Base-by-base conservation (phyloP, 1,140 invertebrate genomes). In the Radopholus similis region DNA sequence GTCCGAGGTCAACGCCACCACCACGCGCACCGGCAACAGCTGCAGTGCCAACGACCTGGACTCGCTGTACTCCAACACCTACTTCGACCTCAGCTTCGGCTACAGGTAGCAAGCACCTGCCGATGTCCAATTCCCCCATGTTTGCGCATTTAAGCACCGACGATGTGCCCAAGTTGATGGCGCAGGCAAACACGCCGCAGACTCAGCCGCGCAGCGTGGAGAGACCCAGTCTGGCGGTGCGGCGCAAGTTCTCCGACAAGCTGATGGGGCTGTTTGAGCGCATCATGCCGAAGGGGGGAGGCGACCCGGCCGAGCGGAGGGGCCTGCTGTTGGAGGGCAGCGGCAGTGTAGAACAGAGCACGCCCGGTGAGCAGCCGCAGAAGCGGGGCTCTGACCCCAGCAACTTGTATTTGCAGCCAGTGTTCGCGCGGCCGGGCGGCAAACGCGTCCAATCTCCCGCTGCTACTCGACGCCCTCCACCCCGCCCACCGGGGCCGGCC, bases 101-200 rank as follows among this genome's bases (percentile, higher is more conserved):
- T 51, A 59, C n/a, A n/a, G n/a, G n/a, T n/a, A n/a, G n/a, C n/a
- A n/a, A n/a, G n/a, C n/a, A n/a, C n/a, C n/a, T n/a, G n/a, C n/a
- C n/a, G n/a, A n/a, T n/a, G n/a, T n/a, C n/a, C n/a, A n/a, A n/a
- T n/a, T n/a, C n/a, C n/a, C n/a, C n/a, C n/a, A n/a, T n/a, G n/a
- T n/a, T n/a, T n/a, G n/a, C n/a, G n/a, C n/a, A n/a, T n/a, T 74
- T 74, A 15, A 60, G 38, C n/a, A 74, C 65, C 42, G 72, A 74
- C 35, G 74, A 71, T 13, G 64, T 74, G 5, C 72, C 72, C 21
- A 40, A 56, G 6, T 32, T 74, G 18, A 67, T 73, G 54, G 71
- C 72, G 4, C 66, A 60, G 38, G 34, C 28, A 49, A 63, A 72
- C 49, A 75, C 67, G 15, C 44, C 62, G 60, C 49, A 53, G n/a